Evolutionary conservation across 2,888 invertebrate genomes (phyloP), one percentile per base, ranked within the genome.

Genomic region (Aporophyla nigra): DNA sequence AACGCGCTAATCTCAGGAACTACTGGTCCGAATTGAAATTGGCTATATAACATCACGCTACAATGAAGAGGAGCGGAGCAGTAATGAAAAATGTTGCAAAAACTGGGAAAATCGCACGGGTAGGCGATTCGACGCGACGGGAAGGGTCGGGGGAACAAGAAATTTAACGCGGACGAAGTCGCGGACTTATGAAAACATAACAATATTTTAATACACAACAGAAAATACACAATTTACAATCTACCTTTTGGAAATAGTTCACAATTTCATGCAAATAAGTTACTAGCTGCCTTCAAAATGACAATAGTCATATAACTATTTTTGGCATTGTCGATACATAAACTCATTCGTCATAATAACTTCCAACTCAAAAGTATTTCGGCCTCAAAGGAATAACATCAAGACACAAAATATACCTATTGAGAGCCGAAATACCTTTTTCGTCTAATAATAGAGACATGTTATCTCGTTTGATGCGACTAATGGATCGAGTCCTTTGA

Each of bases 301-400:
- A 19, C 51, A 59, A 58, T 46, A 78, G 40, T 59, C 74, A 51
- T 56, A 9, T 21, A 21, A 74, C 24, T 46, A 76, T 27, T 63
- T 68, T 14, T 27, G 9, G 51, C 3, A 27, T 67, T 53, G 62
- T 53, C 82, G 56, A 58, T 73, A 80, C 19, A 62, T 54, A 2
- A 14, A 16, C 40, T 21, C 53, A 82, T 82, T 46, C 54, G 46
- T 78, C 76, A 66, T 67, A 75, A 82, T 78, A 82, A 82, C 54
- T 75, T 51, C 43, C 54, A 43, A 56, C 54, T 67, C 43, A 67
- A 76, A 82, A 82, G 56, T 63, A 58, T 53, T 76, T 24, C 21
- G 46, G 46, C 33, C 27, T 58, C 82, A n/a, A 33, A 53, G 78
- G 62, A 68, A 78, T 78, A 61, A 51, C 53, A 27, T 61, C 49